Base-by-base conservation (phyloP, 53 echinoderm and acorn worm genomes). In the Temnopleurus reevesii region DNA sequence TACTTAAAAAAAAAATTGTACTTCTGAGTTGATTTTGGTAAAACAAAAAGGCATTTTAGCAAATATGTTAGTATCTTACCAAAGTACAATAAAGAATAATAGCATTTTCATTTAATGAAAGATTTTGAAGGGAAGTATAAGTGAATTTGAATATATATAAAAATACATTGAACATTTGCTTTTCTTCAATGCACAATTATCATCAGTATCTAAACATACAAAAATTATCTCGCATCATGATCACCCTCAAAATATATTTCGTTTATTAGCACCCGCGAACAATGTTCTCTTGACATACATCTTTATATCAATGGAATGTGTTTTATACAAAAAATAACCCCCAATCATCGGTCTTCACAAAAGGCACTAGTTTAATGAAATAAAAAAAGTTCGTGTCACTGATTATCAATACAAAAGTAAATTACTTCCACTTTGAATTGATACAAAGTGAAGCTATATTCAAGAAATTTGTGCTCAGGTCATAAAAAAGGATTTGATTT, bases 311-410 rank as follows among this genome's bases (percentile, higher is more conserved):
- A 47, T 79, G 79, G 79, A 79, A 79, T 79, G 79, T 79, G 4
- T 47, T 47, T 26, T 49, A 31, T 64, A 47, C 17, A 47, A 25
- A 17, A 17, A n/a, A 30, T 49, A 41, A 79, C 79, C 13, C 30
- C 26, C 15, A 47, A 79, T 79, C 28, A 47, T 47, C 24, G 18
- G 15, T 79, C 12, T 29, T 28, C 46, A 4, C 2, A 47, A 79
- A 79, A 79, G 79, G 79, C 79, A 79, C 79, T 79, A 79, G 79
- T 49, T 79, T 79, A 79, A 12, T 71, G 6, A 38, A 71, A 71
- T 12, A 51, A 4, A 66, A 34, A 25, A 58, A 58, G 26, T 58
- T 25, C 27, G 27, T 71, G 5, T 65, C 28, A 35, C 18, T 25
- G 17, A 19, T 38, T 19, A 65, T 17, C 36, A 38, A 71, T 71